These are phyloP conservation scores for Lumbricus terrestris DNA, from an alignment of 2,888 invertebrate species.

Conservation along the genomic window DNA sequence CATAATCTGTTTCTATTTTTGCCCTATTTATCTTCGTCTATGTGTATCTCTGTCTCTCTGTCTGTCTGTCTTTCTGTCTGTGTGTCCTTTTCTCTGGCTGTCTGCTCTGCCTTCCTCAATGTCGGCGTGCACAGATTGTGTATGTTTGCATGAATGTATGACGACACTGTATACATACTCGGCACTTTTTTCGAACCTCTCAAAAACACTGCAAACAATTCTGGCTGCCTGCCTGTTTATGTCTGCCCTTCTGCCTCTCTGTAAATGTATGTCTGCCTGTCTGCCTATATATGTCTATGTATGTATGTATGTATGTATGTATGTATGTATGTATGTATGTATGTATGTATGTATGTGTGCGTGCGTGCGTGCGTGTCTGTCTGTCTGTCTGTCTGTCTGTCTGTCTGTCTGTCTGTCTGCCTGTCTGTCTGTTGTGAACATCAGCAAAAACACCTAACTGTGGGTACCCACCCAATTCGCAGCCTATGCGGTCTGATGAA, in stretches of 20 bases:
- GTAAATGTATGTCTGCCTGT: too few relatives aligned
- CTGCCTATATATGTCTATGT: background rate
- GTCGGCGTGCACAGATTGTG: background rate
- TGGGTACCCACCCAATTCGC: background rate
- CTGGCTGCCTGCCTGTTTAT: background rate
- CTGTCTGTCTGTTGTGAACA: background rate
- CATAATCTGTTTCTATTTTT: too few relatives aligned
- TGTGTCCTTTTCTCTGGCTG: too few relatives aligned
- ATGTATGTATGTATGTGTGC: background rate
- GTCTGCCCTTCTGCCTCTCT: too few relatives aligned
- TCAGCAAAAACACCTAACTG: background rate
- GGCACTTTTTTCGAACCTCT: too few relatives aligned
- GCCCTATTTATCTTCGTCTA: background rate
- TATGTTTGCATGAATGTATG: background rate
- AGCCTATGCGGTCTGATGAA: background rate
- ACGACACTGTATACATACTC: too few relatives aligned
- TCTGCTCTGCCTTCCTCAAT: too few relatives aligned
- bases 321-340: too few relatives aligned
- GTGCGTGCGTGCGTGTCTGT: background rate
- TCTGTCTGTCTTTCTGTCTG: background rate
- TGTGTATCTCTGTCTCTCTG: background rate
- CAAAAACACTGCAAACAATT: too few relatives aligned
- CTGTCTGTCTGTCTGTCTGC: constrained; percentile 5
- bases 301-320: background rate
- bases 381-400: too few relatives aligned